A percentile compares a stretch with the other conserved stretches of the same genome.
Evolutionary conservation across 2,888 invertebrate species (phyloP).

Genomic region (Nomada hirtipes): DNA sequence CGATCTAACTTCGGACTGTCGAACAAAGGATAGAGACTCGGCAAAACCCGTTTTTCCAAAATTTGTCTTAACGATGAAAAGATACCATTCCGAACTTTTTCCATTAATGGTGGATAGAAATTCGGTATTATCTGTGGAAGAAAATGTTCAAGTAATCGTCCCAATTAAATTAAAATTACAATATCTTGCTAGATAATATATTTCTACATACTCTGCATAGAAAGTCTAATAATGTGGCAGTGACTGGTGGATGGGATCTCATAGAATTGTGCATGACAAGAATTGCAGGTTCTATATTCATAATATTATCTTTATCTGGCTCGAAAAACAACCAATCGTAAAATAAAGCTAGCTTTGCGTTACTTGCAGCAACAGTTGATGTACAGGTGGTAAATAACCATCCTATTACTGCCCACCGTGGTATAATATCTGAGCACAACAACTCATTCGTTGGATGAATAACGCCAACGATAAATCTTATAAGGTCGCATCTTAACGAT

Average conservation of each 20-base stretch:
- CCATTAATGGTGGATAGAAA: constrained; percentile 92
- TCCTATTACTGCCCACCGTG: constrained; percentile 97
- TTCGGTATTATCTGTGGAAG: constrained; percentile 91
- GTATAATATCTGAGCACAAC: constrained; percentile 96
- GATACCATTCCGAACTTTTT: constrained; percentile 92
- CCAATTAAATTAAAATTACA: neutral
- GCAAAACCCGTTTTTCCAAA: constrained; percentile 95
- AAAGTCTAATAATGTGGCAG: constrained; percentile 95
- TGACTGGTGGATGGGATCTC: constrained; percentile 95
- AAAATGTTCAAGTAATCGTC: constrained; percentile 41
- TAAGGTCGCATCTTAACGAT: constrained; percentile 95
- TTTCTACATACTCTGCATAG: constrained; percentile 88
- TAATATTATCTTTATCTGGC: constrained; percentile 95
- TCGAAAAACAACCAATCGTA: constrained; percentile 98
- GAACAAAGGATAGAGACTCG: constrained; percentile 93
- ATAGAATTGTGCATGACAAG: constrained; percentile 97
- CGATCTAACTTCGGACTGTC: constrained; percentile 95
- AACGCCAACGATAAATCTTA: constrained; percentile 96
- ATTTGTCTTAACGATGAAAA: constrained; percentile 94
- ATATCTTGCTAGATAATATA: neutral
- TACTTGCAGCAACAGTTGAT: constrained; percentile 94
- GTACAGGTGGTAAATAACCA: constrained; percentile 97
- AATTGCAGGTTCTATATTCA: constrained; percentile 98
- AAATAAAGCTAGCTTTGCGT: constrained; percentile 95
- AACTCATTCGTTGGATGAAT: constrained; percentile 97